Percentiles rank a stretch among this genome's conserved stretches.
phyloP scores from a whole-genome alignment of 2,797 vertebrate genomes.

The Miichthys miiuy region DNA sequence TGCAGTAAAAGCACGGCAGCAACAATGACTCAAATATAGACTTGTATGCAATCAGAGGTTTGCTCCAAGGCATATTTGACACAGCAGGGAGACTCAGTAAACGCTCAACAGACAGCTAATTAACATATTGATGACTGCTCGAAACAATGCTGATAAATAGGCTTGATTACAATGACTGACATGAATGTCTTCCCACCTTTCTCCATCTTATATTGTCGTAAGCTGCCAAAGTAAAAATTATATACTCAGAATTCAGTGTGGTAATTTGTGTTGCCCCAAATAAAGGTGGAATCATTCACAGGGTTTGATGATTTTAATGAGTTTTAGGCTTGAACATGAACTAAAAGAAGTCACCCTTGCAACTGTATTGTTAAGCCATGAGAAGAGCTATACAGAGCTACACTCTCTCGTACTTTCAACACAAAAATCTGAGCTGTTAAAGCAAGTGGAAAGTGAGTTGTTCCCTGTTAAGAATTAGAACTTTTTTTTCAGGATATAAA shows the following conservation, averaged over 20 bases:
- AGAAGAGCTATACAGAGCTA: neutral
- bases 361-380: neutral
- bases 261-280: neutral
- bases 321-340: constrained; percentile 11
- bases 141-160: constrained; percentile 42
- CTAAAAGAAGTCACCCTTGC: neutral
- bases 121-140: constrained; percentile 55
- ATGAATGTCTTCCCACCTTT: neutral
- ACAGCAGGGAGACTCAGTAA: constrained; percentile 45
- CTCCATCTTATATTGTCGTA: constrained; percentile 6
- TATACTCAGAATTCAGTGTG: neutral
- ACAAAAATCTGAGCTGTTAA: constrained; percentile 1
- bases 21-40: constrained; percentile 39
- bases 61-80: constrained; percentile 33
- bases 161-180: constrained; percentile 52
- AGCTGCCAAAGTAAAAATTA: neutral
- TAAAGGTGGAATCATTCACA: neutral
- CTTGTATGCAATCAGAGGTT: constrained; percentile 38
- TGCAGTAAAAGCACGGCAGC: constrained; percentile 45
- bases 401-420: neutral
- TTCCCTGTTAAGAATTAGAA: neutral
- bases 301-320: neutral
- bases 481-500: neutral
- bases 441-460: constrained; percentile 4
- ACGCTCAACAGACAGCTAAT: constrained; percentile 27